phyloP scores from a whole-genome alignment of 2,888 invertebrate species.

The Branchellion lobata region DNA sequence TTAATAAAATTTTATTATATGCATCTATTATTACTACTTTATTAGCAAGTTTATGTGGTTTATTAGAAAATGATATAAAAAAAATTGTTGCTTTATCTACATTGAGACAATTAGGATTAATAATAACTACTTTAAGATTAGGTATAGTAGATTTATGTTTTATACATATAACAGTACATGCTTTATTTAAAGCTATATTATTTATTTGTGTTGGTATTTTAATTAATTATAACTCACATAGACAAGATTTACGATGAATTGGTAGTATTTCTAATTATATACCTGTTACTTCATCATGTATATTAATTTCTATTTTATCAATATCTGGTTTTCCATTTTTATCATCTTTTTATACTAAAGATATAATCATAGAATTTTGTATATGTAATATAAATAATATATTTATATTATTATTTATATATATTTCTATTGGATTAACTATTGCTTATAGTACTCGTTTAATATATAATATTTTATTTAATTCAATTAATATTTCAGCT shows the following conservation, averaged over 20 bases:
- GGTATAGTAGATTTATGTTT: constrained; percentile 68
- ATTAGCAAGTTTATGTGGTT: constrained; percentile 60
- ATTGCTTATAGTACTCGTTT: constrained; percentile 50
- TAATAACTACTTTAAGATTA: constrained; percentile 70
- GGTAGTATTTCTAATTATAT: constrained; percentile 51
- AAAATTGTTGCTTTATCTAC: constrained; percentile 78
- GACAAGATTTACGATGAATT: constrained; percentile 71
- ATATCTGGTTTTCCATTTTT: constrained; percentile 56
- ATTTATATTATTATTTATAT: constrained; percentile 46
- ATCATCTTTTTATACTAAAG: constrained; percentile 58
- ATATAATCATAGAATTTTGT: constrained; percentile 54
- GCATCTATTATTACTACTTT: constrained; percentile 61
- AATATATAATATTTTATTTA: constrained; percentile 45
- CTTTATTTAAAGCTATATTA: constrained; percentile 75
- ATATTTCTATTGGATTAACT: constrained; percentile 49
- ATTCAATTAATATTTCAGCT: constrained; percentile 22
- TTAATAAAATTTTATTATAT: constrained; percentile 66
- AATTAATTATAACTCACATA: constrained; percentile 70
- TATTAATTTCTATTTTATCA: constrained; percentile 52
- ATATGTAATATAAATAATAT: constrained; percentile 39
- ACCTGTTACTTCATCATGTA: constrained; percentile 53
- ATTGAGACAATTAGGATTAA: constrained; percentile 74
- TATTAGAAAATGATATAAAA: constrained; percentile 68
- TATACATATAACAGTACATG: constrained; percentile 75
- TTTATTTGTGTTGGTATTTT: constrained; percentile 73